Base-by-base conservation (phyloP, 2,888 invertebrate species). In the Thumatha senex region DNA sequence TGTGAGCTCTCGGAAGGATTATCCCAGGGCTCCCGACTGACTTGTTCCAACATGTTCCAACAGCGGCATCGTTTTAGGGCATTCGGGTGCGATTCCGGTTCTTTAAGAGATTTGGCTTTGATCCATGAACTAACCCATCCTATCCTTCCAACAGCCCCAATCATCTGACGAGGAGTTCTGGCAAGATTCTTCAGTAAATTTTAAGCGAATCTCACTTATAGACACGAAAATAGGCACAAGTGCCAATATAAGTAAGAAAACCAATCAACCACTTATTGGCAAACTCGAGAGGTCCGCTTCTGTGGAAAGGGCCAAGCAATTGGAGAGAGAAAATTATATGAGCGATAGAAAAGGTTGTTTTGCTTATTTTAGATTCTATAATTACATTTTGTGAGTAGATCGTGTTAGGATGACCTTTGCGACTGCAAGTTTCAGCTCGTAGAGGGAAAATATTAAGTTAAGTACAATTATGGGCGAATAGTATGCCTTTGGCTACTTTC, bases 291-390 rank as follows among this genome's bases (percentile, higher is more conserved):
- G 89, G 1, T 84, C 89, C 0, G 83, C 84, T 0, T 89, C 89
- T 0, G 66, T 83, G 0, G 89, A 90, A 51, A 73, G 84, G 52
- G 79, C 76, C 1, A 72, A 70, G 1, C 67, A 79, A 60, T 86
- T 87, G 2, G 89, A 90, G 46, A 72, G 86, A 51, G 85, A 87
- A 4, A 87, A 81, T 42, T 86, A 81, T 60, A 42, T 76, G 68
- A 82, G 73, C 35, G 86, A 89, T 15, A 72, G 86, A 24, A 81
- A 73, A 85, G 86, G 90, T 89, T 75, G 51, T 31, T 24, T 9
- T 18, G n/a, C 18, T 33, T 43, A 15, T 5, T 47, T 46, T 14
- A 18, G 18, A 4, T 24, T 24, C 5, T 24, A 2, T 24, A 24
- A 5, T 24, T 24, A 24, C 3, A 4, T 24, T 24, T 24, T 24